Conservation (phyloP, 2,888 invertebrate species). For the Leucoma salicis region DNA sequence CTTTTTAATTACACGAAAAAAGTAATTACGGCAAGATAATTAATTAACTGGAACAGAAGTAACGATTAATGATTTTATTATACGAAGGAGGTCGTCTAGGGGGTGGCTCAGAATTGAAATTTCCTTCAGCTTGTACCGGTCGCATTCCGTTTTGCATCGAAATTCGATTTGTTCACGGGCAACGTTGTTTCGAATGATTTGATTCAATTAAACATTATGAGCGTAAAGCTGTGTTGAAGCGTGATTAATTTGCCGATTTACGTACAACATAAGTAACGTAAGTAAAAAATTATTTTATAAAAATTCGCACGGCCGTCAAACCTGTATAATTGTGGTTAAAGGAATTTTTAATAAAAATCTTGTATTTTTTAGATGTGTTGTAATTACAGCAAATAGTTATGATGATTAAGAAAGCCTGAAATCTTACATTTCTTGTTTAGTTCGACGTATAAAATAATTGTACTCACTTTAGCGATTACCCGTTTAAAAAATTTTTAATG, state of each 20-base stretch:
- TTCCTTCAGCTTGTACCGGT: slow-evolving; percentile 57
- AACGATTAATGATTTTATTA: slow-evolving; percentile 83
- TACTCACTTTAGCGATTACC: slow-evolving; percentile 15
- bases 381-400: slow-evolving; percentile 21
- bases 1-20: slow-evolving; percentile 83
- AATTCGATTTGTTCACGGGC: slow-evolving; percentile 61
- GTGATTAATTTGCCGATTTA: slow-evolving; percentile 47
- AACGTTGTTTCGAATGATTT: slow-evolving; percentile 64
- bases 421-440: slow-evolving; percentile 21
- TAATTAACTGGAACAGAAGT: slow-evolving; percentile 83
- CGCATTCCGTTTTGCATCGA: slow-evolving; percentile 62
- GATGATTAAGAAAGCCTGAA: slow-evolving; percentile 26
- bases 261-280: slow-evolving; percentile 27
- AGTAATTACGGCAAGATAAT: slow-evolving; percentile 82
- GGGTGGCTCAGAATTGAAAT: slow-evolving; percentile 68
- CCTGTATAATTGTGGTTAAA: slow-evolving; percentile 27
- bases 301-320: slow-evolving; percentile 23
- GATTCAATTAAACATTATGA: slow-evolving; percentile 67
- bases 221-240: slow-evolving; percentile 44
- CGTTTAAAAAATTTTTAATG: slow-evolving; percentile 10
- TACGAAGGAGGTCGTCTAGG: slow-evolving; percentile 75
- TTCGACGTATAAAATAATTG: slow-evolving; percentile 14
- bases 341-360: slow-evolving; percentile 22
- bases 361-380: slow-evolving; percentile 18
- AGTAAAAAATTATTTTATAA: slow-evolving; percentile 26